Evolutionary conservation across 2,113 vertebrate species (phyloP).

Genomic region (Gnathonemus longibarbis): DNA sequence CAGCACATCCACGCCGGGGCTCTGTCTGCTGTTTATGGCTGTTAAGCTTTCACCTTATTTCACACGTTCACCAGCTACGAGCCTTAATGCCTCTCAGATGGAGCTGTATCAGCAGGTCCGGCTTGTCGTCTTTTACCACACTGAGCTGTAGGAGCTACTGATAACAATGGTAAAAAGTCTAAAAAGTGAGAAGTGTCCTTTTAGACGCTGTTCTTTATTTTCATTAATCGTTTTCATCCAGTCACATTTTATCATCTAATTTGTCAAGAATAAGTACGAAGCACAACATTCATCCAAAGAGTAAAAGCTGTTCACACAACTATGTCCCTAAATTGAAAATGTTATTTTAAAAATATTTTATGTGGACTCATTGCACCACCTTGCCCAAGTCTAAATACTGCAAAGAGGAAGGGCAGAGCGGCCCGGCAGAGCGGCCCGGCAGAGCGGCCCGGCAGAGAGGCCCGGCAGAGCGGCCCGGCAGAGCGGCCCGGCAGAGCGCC

Average conservation of each 20-base stretch:
- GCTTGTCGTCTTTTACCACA: neutral
- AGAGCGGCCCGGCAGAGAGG: neutral
- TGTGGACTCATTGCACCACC: neutral
- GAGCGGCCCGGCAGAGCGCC: neutral
- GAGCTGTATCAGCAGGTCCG: neutral
- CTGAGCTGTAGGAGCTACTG: neutral
- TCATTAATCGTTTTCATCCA: neutral
- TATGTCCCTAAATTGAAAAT: neutral
- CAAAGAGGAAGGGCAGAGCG: neutral
- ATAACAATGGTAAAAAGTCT: neutral
- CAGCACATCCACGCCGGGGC: slow-evolving; percentile 36
- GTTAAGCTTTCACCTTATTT: neutral
- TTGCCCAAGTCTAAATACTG: neutral
- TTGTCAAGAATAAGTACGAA: neutral
- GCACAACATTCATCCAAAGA: neutral
- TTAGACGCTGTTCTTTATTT: neutral
- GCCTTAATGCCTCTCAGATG: neutral
- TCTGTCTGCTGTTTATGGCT: neutral
- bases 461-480: neutral
- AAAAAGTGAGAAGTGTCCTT: neutral
- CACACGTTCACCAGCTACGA: neutral
- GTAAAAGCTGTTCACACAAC: neutral
- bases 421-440: neutral
- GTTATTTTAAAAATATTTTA: neutral
- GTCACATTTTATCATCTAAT: neutral